phyloP scores from a whole-genome alignment of 2,888 invertebrate species.

The Hyppa rectilinea region DNA sequence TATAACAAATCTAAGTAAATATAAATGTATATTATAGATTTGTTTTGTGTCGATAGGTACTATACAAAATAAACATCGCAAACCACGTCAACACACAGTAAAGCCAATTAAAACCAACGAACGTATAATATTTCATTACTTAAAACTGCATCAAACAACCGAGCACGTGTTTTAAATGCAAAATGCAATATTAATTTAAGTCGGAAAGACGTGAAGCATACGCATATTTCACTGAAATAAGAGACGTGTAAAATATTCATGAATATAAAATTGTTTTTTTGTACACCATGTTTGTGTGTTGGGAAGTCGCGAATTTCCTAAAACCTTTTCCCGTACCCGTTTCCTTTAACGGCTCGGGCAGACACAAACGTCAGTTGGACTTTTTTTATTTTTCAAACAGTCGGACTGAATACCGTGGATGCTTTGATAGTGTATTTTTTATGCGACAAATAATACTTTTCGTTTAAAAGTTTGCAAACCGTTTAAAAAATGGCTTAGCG shows the following conservation, averaged over 20 bases:
- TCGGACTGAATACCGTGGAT: slow-evolving; percentile 18
- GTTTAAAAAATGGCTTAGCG: slow-evolving; percentile 32
- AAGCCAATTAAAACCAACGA: slow-evolving; percentile 1
- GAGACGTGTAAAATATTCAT: slow-evolving; percentile 15
- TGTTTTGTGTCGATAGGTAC: no score
- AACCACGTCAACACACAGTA: neutral
- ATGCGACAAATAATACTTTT: slow-evolving; percentile 33
- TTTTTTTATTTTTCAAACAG: slow-evolving; percentile 36
- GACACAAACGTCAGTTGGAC: slow-evolving; percentile 39
- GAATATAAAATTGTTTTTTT: slow-evolving; percentile 8
- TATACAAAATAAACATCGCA: neutral
- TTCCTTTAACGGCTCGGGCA: slow-evolving; percentile 24
- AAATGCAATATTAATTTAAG: slow-evolving; percentile 45
- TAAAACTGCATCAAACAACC: slow-evolving; percentile 25
- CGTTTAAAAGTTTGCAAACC: slow-evolving; percentile 33
- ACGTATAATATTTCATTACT: slow-evolving; percentile 23
- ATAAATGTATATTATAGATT: no score
- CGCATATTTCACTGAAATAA: slow-evolving; percentile 16
- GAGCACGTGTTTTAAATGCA: slow-evolving; percentile 33
- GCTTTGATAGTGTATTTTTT: slow-evolving; percentile 35
- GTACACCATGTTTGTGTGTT: neutral
- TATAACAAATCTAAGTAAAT: no score
- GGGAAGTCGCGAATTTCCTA: slow-evolving; percentile 16
- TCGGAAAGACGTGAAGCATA: slow-evolving; percentile 25
- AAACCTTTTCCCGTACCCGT: slow-evolving; percentile 19